Conservation (phyloP, 35 echinoderm and acorn worm genomes). For the Ophioderma brevispina region DNA sequence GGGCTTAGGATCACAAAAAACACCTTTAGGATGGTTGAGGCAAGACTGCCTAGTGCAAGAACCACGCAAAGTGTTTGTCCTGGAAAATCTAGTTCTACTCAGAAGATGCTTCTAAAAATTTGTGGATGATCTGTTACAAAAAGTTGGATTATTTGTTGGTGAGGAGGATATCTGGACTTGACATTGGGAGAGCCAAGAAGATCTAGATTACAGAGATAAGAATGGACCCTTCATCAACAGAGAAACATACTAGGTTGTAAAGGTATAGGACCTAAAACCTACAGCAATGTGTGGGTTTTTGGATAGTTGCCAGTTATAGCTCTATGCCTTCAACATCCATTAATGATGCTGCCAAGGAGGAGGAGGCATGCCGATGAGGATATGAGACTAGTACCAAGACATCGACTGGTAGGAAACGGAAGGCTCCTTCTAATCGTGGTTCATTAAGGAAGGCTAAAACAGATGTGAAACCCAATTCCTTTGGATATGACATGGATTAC, state of each 20-base stretch:
- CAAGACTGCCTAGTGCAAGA: too few species aligned
- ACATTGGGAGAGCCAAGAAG: conserved; percentile 69
- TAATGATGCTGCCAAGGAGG: not conserved
- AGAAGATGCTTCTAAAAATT: too few species aligned
- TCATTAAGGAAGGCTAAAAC: conserved; percentile 47
- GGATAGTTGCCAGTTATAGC: conserved; percentile 23
- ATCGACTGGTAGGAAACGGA: conserved; percentile 55
- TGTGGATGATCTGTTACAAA: too few species aligned
- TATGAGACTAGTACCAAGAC: conserved; percentile 8
- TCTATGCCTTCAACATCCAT: not conserved
- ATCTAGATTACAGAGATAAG: conserved; percentile 72
- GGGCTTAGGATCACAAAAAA: too few species aligned
- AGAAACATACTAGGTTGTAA: conserved; percentile 69
- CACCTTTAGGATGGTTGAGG: too few species aligned
- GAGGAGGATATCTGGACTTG: conserved; percentile 83
- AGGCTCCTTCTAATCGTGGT: conserved; percentile 12
- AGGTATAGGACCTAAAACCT: conserved; percentile 88
- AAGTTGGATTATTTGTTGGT: too few species aligned
- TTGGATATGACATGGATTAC: conserved; percentile 89
- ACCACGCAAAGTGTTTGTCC: too few species aligned
- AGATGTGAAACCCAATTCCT: conserved; percentile 39
- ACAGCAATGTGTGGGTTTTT: conserved; percentile 96
- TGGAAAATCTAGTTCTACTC: too few species aligned
- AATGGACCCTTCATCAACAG: conserved; percentile 76
- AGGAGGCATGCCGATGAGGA: not conserved